These are phyloP conservation scores for Engystomops pustulosus DNA, from an alignment of 2,113 vertebrate species.

Conservation along the genomic window DNA sequence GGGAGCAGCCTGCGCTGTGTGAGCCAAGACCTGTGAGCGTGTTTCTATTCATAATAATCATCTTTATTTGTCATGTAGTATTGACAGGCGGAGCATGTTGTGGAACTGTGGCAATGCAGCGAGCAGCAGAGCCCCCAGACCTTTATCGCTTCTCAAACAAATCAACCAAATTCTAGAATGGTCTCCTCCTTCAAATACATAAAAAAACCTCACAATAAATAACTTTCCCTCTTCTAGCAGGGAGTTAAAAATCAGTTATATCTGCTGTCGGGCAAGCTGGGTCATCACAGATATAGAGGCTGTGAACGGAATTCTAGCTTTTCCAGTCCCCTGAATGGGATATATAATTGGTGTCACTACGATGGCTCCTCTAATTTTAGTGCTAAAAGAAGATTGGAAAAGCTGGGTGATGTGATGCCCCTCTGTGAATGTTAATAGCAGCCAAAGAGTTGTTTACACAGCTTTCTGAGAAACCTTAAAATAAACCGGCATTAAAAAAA, in stretches of 20 bases:
- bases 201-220: background rate
- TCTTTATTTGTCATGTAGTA: conserved; percentile 55
- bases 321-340: background rate
- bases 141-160: background rate
- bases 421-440: too few relatives aligned
- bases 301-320: background rate
- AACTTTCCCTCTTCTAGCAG: too few relatives aligned
- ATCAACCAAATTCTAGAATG: background rate
- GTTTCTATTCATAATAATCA: conserved; percentile 50
- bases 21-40: conserved; percentile 73
- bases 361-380: too few relatives aligned
- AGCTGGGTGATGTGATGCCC: too few relatives aligned
- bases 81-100: conserved; percentile 37
- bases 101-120: background rate
- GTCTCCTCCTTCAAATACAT: background rate
- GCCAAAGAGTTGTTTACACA: too few relatives aligned
- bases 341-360: background rate
- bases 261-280: background rate
- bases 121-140: too few relatives aligned
- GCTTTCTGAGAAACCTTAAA: too few relatives aligned
- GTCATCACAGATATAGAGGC: background rate
- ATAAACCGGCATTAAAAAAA: too few relatives aligned
- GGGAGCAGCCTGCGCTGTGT: conserved; percentile 76
- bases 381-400: too few relatives aligned
- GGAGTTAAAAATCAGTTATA: background rate